These are phyloP conservation scores for Agrotis segetum DNA, from an alignment of 2,888 invertebrate species.

Conservation along the genomic window DNA sequence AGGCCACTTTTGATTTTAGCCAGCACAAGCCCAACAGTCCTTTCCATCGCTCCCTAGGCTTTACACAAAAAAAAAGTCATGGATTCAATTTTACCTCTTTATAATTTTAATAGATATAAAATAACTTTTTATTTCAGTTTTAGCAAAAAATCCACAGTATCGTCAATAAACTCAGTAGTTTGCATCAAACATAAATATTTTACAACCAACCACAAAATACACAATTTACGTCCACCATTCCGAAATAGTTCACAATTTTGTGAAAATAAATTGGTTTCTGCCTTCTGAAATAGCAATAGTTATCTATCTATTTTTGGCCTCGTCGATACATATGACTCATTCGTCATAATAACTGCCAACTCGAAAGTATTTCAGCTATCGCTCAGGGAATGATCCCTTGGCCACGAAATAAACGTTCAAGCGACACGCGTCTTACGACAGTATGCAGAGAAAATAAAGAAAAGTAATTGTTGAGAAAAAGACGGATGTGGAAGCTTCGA, in stretches of 20 bases:
- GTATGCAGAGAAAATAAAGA: not conserved
- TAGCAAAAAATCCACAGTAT: not conserved
- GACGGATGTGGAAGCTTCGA: not conserved
- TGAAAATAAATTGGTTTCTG: conserved; percentile 18
- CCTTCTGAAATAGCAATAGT: conserved; percentile 7
- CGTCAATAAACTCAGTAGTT: not conserved
- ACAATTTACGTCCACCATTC: not conserved
- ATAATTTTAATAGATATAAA: not conserved
- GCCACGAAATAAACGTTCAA: not conserved
- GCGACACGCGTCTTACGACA: not conserved
- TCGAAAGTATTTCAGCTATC: conserved; percentile 22
- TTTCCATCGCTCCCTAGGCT: no score
- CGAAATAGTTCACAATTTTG: conserved; percentile 10
- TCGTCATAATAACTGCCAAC: conserved; percentile 35
- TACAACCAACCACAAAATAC: not conserved
- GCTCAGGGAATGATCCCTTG: conserved; percentile 22
- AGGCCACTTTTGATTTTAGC: no score
- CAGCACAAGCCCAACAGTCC: no score
- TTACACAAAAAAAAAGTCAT: no score
- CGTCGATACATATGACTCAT: conserved; percentile 24
- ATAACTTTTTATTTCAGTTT: no score
- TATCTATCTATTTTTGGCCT: conserved; percentile 4
- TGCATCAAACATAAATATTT: conserved; percentile 6
- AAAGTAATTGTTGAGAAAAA: not conserved
- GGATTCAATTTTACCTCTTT: no score